These are phyloP conservation scores for Dryadula phaetusa DNA, from an alignment of 2,888 invertebrate species.

Conservation along the genomic window DNA sequence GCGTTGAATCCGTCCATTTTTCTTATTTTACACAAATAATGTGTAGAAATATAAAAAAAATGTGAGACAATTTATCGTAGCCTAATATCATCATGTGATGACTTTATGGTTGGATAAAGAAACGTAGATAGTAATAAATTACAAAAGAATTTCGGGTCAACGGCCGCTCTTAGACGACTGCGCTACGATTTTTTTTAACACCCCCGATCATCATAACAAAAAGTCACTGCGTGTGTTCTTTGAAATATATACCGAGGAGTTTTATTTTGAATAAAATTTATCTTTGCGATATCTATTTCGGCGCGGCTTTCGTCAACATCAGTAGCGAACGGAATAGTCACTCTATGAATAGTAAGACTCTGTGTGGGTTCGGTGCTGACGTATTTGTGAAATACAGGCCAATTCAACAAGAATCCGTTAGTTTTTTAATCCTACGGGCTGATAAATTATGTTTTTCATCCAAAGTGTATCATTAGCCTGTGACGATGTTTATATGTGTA, in stretches of 20 bases:
- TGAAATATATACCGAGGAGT: conserved; percentile 63
- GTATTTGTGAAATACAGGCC: conserved; percentile 79
- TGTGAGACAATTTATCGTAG: conserved; percentile 22
- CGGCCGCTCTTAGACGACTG: conserved; percentile 55
- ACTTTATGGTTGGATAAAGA: conserved; percentile 50
- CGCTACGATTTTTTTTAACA: conserved; percentile 59
- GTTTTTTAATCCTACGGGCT: conserved; percentile 44
- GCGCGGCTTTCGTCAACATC: conserved; percentile 70
- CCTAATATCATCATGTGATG: conserved; percentile 54
- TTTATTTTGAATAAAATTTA: conserved; percentile 76
- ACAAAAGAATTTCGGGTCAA: conserved; percentile 68
- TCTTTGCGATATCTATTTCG: conserved; percentile 73
- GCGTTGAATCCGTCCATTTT: conserved; percentile 1
- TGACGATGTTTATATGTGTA: conserved; percentile 32
- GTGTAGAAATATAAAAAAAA: conserved; percentile 4
- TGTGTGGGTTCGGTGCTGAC: conserved; percentile 67
- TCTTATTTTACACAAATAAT: background rate
- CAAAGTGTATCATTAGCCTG: conserved; percentile 37
- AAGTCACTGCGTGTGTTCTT: conserved; percentile 61
- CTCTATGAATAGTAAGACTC: conserved; percentile 73
- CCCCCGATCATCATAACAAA: conserved; percentile 71
- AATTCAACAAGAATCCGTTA: conserved; percentile 58
- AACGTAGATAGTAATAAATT: conserved; percentile 40
- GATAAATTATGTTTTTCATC: conserved; percentile 37
- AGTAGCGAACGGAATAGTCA: conserved; percentile 54